Base-by-base conservation (phyloP, 2,113 vertebrate species). In the Passer montanus region DNA sequence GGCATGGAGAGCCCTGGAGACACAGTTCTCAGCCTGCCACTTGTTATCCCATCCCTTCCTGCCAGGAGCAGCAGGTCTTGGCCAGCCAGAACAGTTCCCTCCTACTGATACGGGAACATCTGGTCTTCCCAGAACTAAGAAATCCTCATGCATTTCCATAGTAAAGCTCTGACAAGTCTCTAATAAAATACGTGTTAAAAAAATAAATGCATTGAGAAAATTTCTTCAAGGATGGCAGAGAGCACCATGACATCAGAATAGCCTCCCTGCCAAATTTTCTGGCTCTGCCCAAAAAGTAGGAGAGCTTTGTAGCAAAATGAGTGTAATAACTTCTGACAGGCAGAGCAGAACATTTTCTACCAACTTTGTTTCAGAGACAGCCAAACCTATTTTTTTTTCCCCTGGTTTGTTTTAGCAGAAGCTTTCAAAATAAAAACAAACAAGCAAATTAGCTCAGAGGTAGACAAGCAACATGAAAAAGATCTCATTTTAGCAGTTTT, bases 371-470 rank as follows among this genome's bases (percentile, higher is more conserved):
- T 94, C 55, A 77, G 55, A 88, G 68, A 63, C 39, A 88, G 85
- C n/a, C 85, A 88, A 85, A 23, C 13, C 30, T 21, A 9, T 28
- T 55, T 49, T 56, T 24, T 39, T 47, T 37, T 18, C 53, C 9
- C 8, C 39, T 22, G 27, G 8, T 87, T 89, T 89, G 53, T 82
- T 90, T 84, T 76, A 91, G 59, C 28, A 79, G 73, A 80, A 90
- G 55, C 44, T 88, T 90, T 91, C 78, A 62, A 88, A 93, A 85
- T 60, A 76, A 73, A 94, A 96, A 66, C 43, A 93, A 95, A 63
- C 31, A 76, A 89, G 52, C 21, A 72, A 87, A 89, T 91, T 79
- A 86, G 43, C 88, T 39, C 73, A 0, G 3, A 76, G 53, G 59
- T n/a, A 83, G 78, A 72, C n/a, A 87, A 73, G 15, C 7, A 69